These are phyloP conservation scores for Hormaphis cornu DNA, from an alignment of 1,140 invertebrate genomes.

Conservation along the genomic window DNA sequence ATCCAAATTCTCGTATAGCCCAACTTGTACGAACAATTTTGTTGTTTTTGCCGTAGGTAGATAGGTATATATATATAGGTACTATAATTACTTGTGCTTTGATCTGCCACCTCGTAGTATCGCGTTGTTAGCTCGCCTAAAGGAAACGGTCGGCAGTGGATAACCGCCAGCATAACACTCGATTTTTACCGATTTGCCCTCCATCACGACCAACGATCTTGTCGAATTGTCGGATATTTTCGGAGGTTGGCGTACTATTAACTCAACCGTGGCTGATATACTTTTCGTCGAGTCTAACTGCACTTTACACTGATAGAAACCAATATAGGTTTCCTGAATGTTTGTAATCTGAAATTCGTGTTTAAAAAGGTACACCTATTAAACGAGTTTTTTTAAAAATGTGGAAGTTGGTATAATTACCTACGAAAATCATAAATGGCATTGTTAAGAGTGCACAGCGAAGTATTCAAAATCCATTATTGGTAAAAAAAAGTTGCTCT, in stretches of 20 bases:
- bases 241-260: slow-evolving; percentile 74
- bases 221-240: slow-evolving; percentile 89
- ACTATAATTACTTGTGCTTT: slow-evolving; percentile 50
- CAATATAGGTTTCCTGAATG: slow-evolving; percentile 87
- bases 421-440: too few species aligned
- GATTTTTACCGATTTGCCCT: slow-evolving; percentile 65
- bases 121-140: slow-evolving; percentile 86
- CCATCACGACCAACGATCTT: slow-evolving; percentile 69
- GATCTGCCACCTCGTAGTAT: slow-evolving; percentile 79
- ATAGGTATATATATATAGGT: neutral
- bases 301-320: slow-evolving; percentile 77
- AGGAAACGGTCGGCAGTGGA: slow-evolving; percentile 72
- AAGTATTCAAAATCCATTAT: too few species aligned
- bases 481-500: too few species aligned
- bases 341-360: slow-evolving; percentile 72
- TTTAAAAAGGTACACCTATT: too few species aligned
- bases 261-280: slow-evolving; percentile 64
- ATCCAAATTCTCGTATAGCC: too few species aligned
- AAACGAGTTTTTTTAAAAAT: too few species aligned
- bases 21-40: too few species aligned
- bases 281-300: slow-evolving; percentile 65
- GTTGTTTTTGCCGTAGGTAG: too few species aligned
- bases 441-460: too few species aligned
- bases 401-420: too few species aligned
- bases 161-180: slow-evolving; percentile 81